Base-by-base conservation (phyloP, 1,140 invertebrate genomes). In the Hycleus phaleratus region DNA sequence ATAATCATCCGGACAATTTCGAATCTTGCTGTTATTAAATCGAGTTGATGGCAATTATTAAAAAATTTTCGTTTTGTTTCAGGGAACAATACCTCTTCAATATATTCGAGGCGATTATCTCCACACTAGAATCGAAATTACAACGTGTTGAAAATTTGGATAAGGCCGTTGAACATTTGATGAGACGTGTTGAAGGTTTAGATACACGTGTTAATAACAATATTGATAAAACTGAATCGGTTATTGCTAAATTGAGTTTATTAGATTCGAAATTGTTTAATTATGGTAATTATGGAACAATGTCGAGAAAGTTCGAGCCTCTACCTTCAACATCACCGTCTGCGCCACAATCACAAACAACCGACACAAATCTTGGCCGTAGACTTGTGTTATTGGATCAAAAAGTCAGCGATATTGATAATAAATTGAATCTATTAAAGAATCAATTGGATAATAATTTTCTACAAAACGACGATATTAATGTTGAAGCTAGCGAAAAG, bases 31-130 rank as follows among this genome's bases (percentile, higher is more conserved):
- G 18, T 18, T 18, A 18, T 18, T 18, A 18, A 18, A 18, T 18
- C 18, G 18, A 18, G 2, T 18, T 1, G 18, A 18, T 18, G 18
- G 18, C 18, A 18, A 32, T 32, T 32, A 32, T 32, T 32, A 32
- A 32, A 4, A 7, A 32, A 5, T 7, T 32, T 32, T 32, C 7
- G 0, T 32, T 75, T 75, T 77, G 70, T 86, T 85, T 46, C 84
- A 93, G 90, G 73, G 90, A 93, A 71, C 88, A 91, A 71, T 90
- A 91, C 71, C 80, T 93, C 40, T 89, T 91, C 73, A 88, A 90
- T 67, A 85, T 93, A 32, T 91, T 93, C 74, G 90, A 93, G 73
- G 87, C 90, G 7, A 88, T 92, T 60, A 87, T 93, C 18, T 90
- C 87, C 54, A 92, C 89, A 9, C 75, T 93, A 61, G 90, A 93